These are phyloP conservation scores for Rhamnusium bicolor DNA, from an alignment of 2,888 invertebrate species.

Conservation along the genomic window DNA sequence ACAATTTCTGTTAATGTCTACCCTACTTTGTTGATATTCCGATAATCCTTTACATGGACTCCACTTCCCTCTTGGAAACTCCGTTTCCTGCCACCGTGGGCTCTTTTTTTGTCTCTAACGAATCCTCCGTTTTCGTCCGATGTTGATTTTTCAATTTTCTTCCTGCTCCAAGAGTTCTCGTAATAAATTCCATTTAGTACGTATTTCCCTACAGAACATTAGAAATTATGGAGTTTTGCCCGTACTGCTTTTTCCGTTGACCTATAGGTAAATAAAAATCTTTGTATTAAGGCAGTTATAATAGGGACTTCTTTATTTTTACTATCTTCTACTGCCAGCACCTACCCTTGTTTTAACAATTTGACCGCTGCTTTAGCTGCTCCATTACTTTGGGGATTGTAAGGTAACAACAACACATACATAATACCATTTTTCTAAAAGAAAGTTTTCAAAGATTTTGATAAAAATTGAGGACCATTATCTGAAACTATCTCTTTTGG, in stretches of 20 bases:
- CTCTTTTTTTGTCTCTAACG: background rate
- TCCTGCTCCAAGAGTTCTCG: background rate
- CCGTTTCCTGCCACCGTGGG: too few relatives aligned
- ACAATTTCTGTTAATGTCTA: background rate
- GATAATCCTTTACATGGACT: background rate
- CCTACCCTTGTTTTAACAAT: background rate
- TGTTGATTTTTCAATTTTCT: background rate
- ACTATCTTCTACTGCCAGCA: background rate
- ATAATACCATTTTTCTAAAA: conserved; percentile 29
- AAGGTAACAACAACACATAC: background rate
- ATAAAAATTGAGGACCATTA: conserved; percentile 37
- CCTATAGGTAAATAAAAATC: too few relatives aligned
- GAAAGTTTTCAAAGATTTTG: background rate
- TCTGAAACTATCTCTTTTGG: conserved; percentile 30
- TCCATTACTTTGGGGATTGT: conserved; percentile 11
- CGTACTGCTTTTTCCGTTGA: too few relatives aligned
- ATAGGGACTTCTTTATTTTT: background rate
- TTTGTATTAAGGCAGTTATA: background rate
- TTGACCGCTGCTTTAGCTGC: conserved; percentile 12
- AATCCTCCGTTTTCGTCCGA: background rate
- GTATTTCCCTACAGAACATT: background rate
- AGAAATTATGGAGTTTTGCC: too few relatives aligned
- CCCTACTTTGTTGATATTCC: background rate
- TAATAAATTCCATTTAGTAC: background rate
- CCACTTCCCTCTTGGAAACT: background rate